Base-by-base conservation (phyloP, 2,797 vertebrate species). In the Poeciliopsis infans region DNA sequence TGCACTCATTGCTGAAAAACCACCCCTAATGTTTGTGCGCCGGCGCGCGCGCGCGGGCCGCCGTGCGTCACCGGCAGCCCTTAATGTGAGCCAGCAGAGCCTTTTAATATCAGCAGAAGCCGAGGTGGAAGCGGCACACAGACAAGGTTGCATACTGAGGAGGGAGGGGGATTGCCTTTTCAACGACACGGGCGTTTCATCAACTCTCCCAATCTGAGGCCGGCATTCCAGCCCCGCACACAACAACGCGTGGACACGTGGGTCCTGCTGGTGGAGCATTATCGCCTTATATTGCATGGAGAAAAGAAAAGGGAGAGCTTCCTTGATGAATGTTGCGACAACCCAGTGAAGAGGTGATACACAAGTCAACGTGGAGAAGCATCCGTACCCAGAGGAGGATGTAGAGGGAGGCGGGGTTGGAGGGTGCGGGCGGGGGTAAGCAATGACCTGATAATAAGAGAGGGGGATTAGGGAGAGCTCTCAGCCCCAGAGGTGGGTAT, bases 141-240 rank as follows among this genome's bases (percentile, higher is more conserved):
- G 93, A 94, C 92, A 92, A 82, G 92, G 93, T 94, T 96, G 94
- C 94, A 96, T 95, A 95, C 94, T 94, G 95, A 96, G 93, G 94
- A 95, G 95, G 93, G 89, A 92, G 91, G 74, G 74, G 92, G 93
- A 95, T 96, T 96, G 94, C 94, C 94, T 95, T 93, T 93, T 93
- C 93, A 95, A 94, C 93, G 88, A 95, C 91, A 92, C 72, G 86
- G 89, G 91, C 80, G 89, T 95, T 96, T 96, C 93, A 95, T 96
- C 95, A 96, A 91, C 91, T 91, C 88, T 89, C 83, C 89, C 90
- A 96, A 95, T 96, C 94, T 95, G 88, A 86, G 86, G 91, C 91
- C 92, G 84, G 91, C 86, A 87, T 88, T 83, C 80, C 81, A 18
- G 80, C 84, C 90, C 91, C 86, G 77, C 86, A 79, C 85, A 85